phyloP scores from a whole-genome alignment of 2,797 vertebrate species.

The Chiroxiphia lanceolata region DNA sequence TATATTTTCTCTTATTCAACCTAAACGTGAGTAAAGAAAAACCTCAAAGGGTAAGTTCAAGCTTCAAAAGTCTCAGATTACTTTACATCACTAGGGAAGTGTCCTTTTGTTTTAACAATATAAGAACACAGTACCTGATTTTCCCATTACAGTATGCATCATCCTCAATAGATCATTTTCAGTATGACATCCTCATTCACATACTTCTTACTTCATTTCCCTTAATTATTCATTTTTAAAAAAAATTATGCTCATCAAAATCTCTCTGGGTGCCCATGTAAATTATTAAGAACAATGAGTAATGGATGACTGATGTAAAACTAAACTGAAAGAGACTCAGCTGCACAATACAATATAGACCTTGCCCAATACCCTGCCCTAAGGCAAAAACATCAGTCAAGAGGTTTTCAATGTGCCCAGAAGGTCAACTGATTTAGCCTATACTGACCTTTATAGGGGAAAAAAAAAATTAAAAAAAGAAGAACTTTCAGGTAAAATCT shows the following conservation, averaged over 20 bases:
- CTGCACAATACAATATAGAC: background rate
- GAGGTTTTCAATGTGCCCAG: background rate
- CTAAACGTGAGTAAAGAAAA: background rate
- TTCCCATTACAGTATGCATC: background rate
- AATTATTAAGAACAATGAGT: constrained; percentile 21
- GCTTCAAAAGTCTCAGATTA: background rate
- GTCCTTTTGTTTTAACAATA: background rate
- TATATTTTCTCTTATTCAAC: background rate
- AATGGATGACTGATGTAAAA: constrained; percentile 16
- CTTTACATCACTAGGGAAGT: background rate
- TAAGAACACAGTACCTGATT: background rate
- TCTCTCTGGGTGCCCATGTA: background rate
- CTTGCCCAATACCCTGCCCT: background rate
- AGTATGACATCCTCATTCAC: background rate
- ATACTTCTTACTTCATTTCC: background rate
- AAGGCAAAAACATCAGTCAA: background rate
- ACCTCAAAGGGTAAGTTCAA: background rate
- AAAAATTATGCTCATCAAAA: background rate
- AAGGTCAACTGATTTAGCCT: background rate
- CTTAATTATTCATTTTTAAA: background rate
- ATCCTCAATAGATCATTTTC: background rate
- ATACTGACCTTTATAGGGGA: background rate
- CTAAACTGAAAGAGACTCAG: background rate
- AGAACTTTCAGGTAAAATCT: background rate
- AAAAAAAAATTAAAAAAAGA: background rate